phyloP scores from a whole-genome alignment of 2,797 vertebrate species.

The Myotis planiceps region DNA sequence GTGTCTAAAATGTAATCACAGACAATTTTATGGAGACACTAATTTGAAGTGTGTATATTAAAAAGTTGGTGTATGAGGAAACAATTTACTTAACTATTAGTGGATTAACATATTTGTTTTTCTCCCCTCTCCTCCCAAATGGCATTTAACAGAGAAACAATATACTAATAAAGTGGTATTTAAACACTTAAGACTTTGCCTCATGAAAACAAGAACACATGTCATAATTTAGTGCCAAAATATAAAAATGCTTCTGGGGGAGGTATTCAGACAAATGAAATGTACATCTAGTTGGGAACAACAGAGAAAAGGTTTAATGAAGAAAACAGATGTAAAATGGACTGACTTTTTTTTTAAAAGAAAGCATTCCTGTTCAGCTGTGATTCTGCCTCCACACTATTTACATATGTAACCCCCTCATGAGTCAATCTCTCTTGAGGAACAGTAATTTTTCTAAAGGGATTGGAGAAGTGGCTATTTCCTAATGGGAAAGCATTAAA shows the following conservation, averaged over 20 bases:
- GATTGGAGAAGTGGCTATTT: neutral
- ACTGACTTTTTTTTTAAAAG: neutral
- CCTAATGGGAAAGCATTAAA: neutral
- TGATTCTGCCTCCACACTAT: neutral
- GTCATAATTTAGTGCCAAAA: neutral
- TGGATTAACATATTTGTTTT: neutral
- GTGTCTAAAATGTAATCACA: neutral
- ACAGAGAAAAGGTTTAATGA: neutral
- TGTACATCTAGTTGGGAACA: neutral
- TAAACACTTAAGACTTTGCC: neutral
- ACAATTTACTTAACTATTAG: neutral
- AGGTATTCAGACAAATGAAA: neutral
- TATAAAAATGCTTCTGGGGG: neutral
- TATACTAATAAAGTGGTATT: neutral
- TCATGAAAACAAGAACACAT: neutral
- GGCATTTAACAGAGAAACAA: neutral
- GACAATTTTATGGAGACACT: neutral
- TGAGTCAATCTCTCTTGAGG: neutral
- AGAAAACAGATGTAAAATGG: conserved; percentile 10
- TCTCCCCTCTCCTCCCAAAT: neutral
- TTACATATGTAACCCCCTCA: neutral
- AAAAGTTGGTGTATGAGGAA: neutral
- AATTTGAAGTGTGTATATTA: neutral
- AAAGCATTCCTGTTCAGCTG: neutral
- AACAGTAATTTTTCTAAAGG: neutral